Evolutionary conservation across 1,140 invertebrate genomes (phyloP), one percentile per base, ranked within the genome.

Genomic region (Drosophila kepulauana): DNA sequence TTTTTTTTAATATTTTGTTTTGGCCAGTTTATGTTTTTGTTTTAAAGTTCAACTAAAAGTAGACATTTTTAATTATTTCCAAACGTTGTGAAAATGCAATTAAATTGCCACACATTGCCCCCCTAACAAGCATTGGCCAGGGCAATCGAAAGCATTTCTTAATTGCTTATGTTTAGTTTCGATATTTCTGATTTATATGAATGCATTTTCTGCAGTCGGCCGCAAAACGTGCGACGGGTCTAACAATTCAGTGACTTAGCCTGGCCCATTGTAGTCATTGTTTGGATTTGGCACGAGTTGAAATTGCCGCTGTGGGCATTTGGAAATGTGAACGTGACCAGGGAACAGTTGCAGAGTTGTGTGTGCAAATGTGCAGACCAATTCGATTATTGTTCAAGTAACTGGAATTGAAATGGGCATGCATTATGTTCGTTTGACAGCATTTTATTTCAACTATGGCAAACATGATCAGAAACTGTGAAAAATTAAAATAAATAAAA

Each of bases 151-250:
- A 65, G 20, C 65, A 65, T 62, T 75, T 64, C 66, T 75, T 81
- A 87, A 86, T 86, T 79, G 68, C 61, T 56, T 43, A 54, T 66
- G 63, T 65, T 82, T 64, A 77, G 75, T 67, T 54, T 77, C 45
- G 56, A 79, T 77, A 75, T 79, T 81, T 56, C 35, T 75, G 62
- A 75, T 51, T 72, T 68, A 63, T 68, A 41, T 20, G 70, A 45
- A 33, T 38, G 54, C 38, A 28, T 65, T 63, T 45, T 35, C 16
- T 56, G 51, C 59, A 49, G 33, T 67, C 43, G 61, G 49, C 69
- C 63, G 62, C 30, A 30, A 57, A 56, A 64, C 61, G 80, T 58
- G 20, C 61, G 20, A 30, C 25, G 15, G 11, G 25, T 7, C 16
- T 25, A 61, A 67, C 48, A 52, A 45, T 61, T 68, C 11, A 46